Conservation (phyloP, 2,797 vertebrate species). For the Typhlichthys eigenmanni region DNA sequence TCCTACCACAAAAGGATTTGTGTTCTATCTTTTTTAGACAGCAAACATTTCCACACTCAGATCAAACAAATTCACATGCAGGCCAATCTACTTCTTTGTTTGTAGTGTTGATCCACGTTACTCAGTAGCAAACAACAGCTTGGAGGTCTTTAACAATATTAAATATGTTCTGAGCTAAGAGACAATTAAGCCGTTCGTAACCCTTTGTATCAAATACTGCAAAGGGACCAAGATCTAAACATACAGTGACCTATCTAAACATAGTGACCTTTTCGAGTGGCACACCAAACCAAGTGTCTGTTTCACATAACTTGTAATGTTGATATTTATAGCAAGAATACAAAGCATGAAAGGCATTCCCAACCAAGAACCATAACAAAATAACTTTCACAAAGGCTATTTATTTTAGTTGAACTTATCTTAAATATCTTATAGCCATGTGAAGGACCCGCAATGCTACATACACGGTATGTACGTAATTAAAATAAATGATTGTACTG, state of each 20-base stretch:
- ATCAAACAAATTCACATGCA: neutral
- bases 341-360: slow-evolving; percentile 31
- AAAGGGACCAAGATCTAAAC: slow-evolving; percentile 52
- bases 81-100: neutral
- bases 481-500: too few species aligned
- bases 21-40: neutral
- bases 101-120: neutral
- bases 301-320: slow-evolving; percentile 49
- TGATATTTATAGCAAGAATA: slow-evolving; percentile 56
- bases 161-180: slow-evolving; percentile 26
- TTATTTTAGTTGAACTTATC: slow-evolving; percentile 6
- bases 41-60: neutral
- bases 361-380: neutral
- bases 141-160: slow-evolving; percentile 24
- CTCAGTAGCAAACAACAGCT: slow-evolving; percentile 30
- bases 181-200: slow-evolving; percentile 7
- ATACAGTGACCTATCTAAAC: slow-evolving; percentile 70
- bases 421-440: too few species aligned
- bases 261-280: slow-evolving; percentile 61
- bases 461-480: too few species aligned
- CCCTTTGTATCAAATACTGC: slow-evolving; percentile 40
- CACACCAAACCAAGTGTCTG: slow-evolving; percentile 53
- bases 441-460: too few species aligned
- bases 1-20: slow-evolving; percentile 4
- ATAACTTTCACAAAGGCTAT: neutral